Conservation (phyloP, 2,113 vertebrate species). For the Mobula hypostoma region DNA sequence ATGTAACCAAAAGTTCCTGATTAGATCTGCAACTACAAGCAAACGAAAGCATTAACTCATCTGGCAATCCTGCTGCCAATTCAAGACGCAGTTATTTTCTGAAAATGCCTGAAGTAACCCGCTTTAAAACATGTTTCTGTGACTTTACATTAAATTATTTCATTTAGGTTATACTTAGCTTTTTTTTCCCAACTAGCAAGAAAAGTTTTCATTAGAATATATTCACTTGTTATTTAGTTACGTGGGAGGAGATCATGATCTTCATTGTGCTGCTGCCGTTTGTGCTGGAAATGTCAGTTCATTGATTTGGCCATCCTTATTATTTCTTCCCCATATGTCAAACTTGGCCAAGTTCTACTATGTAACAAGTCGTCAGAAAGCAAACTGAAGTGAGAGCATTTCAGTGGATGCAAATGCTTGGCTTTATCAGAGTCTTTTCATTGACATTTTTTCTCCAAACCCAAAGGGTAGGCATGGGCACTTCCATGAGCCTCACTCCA, state of each 20-base stretch:
- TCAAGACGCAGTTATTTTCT: background rate
- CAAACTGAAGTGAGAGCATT: background rate
- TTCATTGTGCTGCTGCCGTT: background rate
- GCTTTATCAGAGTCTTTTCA: background rate
- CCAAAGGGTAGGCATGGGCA: too few relatives aligned
- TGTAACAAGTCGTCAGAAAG: background rate
- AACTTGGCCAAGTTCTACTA: background rate
- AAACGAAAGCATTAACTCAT: background rate
- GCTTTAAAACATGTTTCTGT: background rate
- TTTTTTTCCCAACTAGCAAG: background rate
- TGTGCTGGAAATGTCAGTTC: background rate
- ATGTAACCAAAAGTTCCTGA: background rate
- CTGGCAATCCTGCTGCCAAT: too few relatives aligned
- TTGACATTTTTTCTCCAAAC: too few relatives aligned
- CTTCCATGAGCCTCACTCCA: too few relatives aligned
- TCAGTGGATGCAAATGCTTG: background rate
- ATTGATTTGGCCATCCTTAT: background rate
- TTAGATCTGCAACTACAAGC: background rate
- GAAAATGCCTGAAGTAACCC: background rate
- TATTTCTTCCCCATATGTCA: background rate
- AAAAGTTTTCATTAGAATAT: background rate
- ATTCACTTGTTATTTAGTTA: background rate
- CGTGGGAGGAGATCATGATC: background rate
- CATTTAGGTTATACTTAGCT: background rate
- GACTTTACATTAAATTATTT: background rate